phyloP scores from a whole-genome alignment of 2,113 vertebrate genomes.

The Cyanoliseus patagonus region DNA sequence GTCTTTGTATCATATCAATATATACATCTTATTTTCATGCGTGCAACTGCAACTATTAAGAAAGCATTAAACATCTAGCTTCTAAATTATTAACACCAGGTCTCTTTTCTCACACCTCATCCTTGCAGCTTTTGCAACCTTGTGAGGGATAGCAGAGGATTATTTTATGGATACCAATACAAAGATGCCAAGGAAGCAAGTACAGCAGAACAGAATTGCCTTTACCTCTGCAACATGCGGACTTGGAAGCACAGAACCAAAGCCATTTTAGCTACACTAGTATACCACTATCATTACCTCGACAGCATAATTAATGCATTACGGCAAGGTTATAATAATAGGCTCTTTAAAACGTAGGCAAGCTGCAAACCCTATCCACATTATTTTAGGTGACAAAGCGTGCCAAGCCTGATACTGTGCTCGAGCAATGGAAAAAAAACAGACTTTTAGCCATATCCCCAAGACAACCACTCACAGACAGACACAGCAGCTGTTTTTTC shows the following conservation, averaged over 20 bases:
- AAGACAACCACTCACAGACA: background rate
- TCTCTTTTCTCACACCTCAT: background rate
- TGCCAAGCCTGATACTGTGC: background rate
- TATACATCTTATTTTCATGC: background rate
- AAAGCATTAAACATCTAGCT: background rate
- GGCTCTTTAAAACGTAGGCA: background rate
- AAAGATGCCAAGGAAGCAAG: background rate
- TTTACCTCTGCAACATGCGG: background rate
- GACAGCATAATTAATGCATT: background rate
- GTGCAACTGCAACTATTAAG: background rate
- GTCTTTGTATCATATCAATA: background rate
- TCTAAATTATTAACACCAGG: background rate
- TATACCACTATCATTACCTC: background rate
- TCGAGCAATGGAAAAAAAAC: background rate
- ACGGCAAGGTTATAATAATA: background rate
- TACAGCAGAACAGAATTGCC: background rate
- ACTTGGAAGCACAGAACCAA: background rate
- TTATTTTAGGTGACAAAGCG: background rate
- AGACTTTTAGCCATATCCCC: background rate
- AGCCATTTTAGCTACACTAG: background rate
- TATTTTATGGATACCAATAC: background rate
- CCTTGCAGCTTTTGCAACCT: background rate
- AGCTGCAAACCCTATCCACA: background rate
- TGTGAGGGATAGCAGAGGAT: background rate
- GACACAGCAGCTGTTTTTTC: constrained; percentile 2